phyloP scores from a whole-genome alignment of 2,888 invertebrate species.

The Fragum fragum region DNA sequence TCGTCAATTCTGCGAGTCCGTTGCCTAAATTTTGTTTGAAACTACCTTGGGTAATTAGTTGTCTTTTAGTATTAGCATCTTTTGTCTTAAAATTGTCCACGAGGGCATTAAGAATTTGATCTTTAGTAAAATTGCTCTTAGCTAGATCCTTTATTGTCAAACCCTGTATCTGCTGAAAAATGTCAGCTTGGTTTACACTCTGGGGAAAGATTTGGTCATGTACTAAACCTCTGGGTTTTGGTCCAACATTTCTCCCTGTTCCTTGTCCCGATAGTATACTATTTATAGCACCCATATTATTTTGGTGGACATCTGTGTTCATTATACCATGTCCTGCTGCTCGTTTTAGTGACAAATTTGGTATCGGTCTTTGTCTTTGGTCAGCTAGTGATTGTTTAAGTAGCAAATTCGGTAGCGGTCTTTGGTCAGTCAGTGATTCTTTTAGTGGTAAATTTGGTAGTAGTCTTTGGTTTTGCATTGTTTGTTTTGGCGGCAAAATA shows the following conservation, averaged over 20 bases:
- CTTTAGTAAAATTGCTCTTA: slow-evolving; percentile 10
- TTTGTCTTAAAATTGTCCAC: not conserved
- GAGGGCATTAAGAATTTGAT: slow-evolving; percentile 3
- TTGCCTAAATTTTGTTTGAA: not conserved
- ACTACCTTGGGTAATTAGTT: not conserved
- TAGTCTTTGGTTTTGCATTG: not conserved
- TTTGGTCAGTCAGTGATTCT: no score
- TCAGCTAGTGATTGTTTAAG: no score
- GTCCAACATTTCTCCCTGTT: not conserved
- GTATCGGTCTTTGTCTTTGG: no score
- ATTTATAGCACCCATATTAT: not conserved
- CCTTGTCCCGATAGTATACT: not conserved
- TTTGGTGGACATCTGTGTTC: not conserved
- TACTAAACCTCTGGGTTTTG: not conserved
- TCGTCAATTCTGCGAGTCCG: not conserved
- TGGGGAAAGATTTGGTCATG: not conserved
- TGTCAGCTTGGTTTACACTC: not conserved
- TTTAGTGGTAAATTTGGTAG: no score
- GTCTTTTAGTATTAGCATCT: not conserved
- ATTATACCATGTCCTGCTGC: not conserved
- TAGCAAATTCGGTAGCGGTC: no score
- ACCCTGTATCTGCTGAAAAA: slow-evolving; percentile 12
- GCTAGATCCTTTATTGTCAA: slow-evolving; percentile 19
- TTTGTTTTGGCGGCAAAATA: not conserved
- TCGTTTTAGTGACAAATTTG: no score